Base-by-base conservation (phyloP, 2,797 vertebrate genomes). In the Sylvia borin region DNA sequence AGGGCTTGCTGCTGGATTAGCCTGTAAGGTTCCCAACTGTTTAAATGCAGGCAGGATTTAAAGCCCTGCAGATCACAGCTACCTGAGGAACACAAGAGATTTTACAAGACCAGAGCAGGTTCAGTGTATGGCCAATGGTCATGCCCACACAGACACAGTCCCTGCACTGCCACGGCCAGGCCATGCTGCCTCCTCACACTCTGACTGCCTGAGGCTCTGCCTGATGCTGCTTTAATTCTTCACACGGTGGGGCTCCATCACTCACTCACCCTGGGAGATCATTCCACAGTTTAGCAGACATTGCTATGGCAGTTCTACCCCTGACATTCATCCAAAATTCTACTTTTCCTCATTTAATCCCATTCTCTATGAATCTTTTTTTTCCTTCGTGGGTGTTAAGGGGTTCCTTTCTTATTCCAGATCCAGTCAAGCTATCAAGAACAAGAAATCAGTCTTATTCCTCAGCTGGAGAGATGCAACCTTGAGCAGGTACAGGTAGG, bases 391-490 rank as follows among this genome's bases (percentile, higher is more conserved):
- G 54, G 32, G 6, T 66, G 32, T 83, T 76, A 88, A 67, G 45
- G 26, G 7, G 3, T 45, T 72, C 25, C 13, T 85, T 90, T 79
- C 66, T 82, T 64, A 43, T 80, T 92, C 19, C 51, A 62, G 13
- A 50, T 70, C 40, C 84, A 94, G 74, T 55, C 80, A 75, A 79
- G 75, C 64, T 82, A 51, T 16, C 54, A 85, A 38, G 65, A 93
- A 34, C n/a, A 80, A 62, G 81, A 73, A 93, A 54, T 57, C n/a
- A 31, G 10, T 66, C 14, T 87, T 82, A 90, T 36, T 82, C 45
- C 73, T 94, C 85, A 73, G 79, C 61, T 90, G 74, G 45, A 90
- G 81, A 91, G 38, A 85, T 40, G 62, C 88, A 79, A 91, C 86
- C 85, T 91, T 77, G 80, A 72, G 74, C 67, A 96, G 73, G 21